A percentile compares a stretch with the other conserved stretches of the same genome.
These are phyloP conservation scores for Manduca sexta DNA, from an alignment of 1,140 invertebrate species.

Conservation along the genomic window DNA sequence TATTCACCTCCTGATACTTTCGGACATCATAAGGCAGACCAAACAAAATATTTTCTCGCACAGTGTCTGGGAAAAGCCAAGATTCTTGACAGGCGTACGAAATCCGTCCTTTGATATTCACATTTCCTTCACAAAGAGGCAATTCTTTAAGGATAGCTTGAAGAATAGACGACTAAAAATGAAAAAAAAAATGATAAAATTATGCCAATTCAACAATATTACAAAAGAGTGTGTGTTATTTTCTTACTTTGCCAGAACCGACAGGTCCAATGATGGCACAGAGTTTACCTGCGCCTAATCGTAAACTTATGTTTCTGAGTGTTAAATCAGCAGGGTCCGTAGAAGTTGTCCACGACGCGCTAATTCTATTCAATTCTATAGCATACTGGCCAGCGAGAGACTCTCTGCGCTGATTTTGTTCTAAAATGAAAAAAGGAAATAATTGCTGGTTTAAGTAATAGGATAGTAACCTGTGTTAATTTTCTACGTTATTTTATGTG, in stretches of 20 bases:
- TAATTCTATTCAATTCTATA: constrained; percentile 68
- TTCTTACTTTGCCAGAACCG: constrained; percentile 82
- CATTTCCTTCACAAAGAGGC: constrained; percentile 74
- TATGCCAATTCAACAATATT: background rate
- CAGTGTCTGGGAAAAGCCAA: constrained; percentile 82
- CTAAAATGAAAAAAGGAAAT: background rate
- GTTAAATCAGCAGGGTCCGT: constrained; percentile 52
- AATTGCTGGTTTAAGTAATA: too few relatives aligned
- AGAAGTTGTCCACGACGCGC: constrained; percentile 75
- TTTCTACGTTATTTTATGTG: too few relatives aligned
- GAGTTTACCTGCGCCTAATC: constrained; percentile 78
- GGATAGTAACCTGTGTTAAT: too few relatives aligned
- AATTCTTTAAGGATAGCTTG: constrained; percentile 82
- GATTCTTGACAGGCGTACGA: constrained; percentile 75
- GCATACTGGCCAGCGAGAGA: constrained; percentile 24
- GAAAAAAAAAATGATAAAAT: constrained; percentile 1
- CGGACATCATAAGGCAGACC: constrained; percentile 79
- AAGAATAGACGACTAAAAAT: constrained; percentile 79
- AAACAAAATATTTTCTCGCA: constrained; percentile 88
- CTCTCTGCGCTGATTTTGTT: background rate
- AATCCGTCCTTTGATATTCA: constrained; percentile 76
- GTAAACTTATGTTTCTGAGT: constrained; percentile 77
- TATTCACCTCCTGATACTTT: constrained; percentile 83
- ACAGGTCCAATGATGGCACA: constrained; percentile 85
- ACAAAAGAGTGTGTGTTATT: background rate